phyloP scores from a whole-genome alignment of 2,113 vertebrate genomes.

The Narcine bancroftii region DNA sequence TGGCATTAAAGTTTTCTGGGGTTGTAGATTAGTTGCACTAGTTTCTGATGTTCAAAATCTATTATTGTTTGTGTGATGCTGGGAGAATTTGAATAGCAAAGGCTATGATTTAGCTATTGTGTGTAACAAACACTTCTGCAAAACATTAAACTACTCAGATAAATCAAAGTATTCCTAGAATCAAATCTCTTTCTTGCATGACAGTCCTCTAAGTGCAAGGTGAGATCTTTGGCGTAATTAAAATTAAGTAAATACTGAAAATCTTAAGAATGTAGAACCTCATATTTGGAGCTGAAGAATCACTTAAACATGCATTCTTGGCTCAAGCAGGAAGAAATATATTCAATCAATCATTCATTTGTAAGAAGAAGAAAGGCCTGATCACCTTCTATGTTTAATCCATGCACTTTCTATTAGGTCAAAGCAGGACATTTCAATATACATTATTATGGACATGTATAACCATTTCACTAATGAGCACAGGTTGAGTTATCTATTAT shows the following conservation, averaged over 20 bases:
- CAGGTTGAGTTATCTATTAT: too few species aligned
- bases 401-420: too few species aligned
- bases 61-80: background rate
- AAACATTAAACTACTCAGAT: background rate
- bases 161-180: background rate
- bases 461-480: too few species aligned
- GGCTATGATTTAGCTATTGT: background rate
- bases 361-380: too few species aligned
- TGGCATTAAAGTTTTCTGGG: background rate
- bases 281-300: too few species aligned
- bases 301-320: too few species aligned
- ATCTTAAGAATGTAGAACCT: background rate
- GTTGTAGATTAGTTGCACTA: slow-evolving; percentile 1
- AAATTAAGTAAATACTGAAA: background rate
- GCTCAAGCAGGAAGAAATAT: too few species aligned
- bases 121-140: background rate
- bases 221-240: background rate
- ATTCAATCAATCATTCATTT: too few species aligned
- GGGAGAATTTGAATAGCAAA: background rate
- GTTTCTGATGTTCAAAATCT: background rate
- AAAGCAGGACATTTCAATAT: too few species aligned
- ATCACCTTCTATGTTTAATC: too few species aligned
- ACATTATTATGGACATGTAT: too few species aligned
- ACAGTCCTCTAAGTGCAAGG: background rate
- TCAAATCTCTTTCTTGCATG: background rate